Conservation (phyloP, 2,113 vertebrate genomes). For the Semnornis frantzii region DNA sequence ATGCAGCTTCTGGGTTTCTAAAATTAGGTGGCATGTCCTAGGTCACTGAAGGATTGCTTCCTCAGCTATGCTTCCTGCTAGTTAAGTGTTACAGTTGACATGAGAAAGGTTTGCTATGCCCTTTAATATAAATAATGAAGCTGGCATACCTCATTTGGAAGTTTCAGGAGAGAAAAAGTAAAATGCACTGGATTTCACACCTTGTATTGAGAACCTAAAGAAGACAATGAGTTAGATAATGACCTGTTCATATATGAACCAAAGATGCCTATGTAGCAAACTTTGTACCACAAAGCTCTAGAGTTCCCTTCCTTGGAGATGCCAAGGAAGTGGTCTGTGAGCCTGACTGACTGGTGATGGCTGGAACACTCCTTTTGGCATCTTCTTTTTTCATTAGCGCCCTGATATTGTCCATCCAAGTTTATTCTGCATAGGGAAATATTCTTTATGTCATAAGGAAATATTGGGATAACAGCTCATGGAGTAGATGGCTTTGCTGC, state of each 20-base stretch:
- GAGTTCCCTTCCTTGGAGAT: background rate
- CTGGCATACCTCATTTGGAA: background rate
- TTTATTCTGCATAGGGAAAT: background rate
- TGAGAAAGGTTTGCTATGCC: background rate
- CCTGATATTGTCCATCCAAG: rapidly evolving
- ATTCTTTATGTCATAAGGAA: background rate
- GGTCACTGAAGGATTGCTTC: background rate
- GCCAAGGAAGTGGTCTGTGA: background rate
- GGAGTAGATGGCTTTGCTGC: background rate
- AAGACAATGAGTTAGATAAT: background rate
- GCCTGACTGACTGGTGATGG: background rate
- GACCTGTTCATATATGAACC: background rate
- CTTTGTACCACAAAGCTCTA: background rate
- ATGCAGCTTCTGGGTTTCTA: background rate
- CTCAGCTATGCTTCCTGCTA: background rate
- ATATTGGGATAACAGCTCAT: background rate
- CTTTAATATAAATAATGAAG: background rate
- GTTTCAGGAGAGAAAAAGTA: background rate
- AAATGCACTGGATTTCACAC: background rate
- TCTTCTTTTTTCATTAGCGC: background rate
- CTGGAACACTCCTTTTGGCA: background rate
- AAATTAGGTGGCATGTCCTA: background rate
- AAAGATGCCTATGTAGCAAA: background rate
- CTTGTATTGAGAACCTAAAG: background rate
- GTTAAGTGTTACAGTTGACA: background rate